These are phyloP conservation scores for Hypercompe scribonia DNA, from an alignment of 2,888 invertebrate species.

Conservation along the genomic window DNA sequence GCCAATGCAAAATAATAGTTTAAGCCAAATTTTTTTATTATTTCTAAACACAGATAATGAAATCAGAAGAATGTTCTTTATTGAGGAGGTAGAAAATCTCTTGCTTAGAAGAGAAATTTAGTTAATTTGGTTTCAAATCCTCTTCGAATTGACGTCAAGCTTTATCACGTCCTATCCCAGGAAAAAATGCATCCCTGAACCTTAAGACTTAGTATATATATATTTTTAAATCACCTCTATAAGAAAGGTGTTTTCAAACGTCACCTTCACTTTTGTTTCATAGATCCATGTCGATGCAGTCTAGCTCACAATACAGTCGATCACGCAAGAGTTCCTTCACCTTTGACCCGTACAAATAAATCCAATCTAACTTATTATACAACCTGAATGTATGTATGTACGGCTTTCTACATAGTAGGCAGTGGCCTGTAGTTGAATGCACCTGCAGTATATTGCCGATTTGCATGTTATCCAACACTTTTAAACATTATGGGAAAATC, in stretches of 20 bases:
- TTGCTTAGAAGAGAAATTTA: no score
- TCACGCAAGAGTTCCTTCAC: conserved; percentile 81
- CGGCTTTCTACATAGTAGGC: conserved; percentile 43
- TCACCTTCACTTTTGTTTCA: conserved; percentile 48
- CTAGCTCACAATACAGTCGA: conserved; percentile 65
- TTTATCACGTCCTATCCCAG: no score
- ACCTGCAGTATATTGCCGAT: conserved; percentile 40
- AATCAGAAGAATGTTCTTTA: no score
- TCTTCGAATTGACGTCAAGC: no score
- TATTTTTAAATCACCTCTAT: not conserved
- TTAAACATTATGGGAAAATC: not conserved
- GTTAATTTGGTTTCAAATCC: no score
- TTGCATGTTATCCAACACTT: conserved; percentile 41
- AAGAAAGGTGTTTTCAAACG: not conserved
- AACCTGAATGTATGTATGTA: conserved; percentile 8
- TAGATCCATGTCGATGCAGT: conserved; percentile 73
- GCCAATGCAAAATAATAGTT: no score
- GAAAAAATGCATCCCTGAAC: no score
- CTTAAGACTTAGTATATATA: no score
- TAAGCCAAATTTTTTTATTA: no score
- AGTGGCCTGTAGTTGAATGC: conserved; percentile 50
- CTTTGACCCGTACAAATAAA: conserved; percentile 77
- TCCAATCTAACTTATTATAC: conserved; percentile 60
- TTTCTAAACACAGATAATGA: no score
- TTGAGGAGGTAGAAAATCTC: no score